Conservation (phyloP, 2,888 invertebrate species). For the Mongoloraphidia duomilia region DNA sequence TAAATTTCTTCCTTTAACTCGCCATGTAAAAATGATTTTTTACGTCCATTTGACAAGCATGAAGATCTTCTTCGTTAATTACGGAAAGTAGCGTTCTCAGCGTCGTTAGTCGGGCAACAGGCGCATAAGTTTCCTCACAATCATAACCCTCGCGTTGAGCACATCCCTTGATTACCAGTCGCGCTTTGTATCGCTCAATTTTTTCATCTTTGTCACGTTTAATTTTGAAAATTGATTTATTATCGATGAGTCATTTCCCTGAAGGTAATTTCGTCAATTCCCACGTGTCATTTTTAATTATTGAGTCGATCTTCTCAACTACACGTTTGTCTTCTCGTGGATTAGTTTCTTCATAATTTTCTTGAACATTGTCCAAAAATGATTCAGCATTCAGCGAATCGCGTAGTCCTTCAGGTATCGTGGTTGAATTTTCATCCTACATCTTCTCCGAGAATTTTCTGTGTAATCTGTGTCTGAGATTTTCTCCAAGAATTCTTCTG, state of each 20-base stretch:
- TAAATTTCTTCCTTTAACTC: not conserved
- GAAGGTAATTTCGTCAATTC: not conserved
- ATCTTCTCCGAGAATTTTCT: not conserved
- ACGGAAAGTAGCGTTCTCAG: too few relatives aligned
- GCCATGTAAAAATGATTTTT: not conserved
- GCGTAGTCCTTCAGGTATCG: slow-evolving; percentile 2
- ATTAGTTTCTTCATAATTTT: not conserved
- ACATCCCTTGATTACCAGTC: too few relatives aligned
- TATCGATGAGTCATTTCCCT: slow-evolving; percentile 6
- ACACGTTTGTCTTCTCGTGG: not conserved
- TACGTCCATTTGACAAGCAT: not conserved
- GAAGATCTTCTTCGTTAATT: too few relatives aligned
- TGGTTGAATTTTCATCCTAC: not conserved
- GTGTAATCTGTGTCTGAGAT: not conserved
- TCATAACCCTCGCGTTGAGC: too few relatives aligned
- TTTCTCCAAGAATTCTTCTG: not conserved
- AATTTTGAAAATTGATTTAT: slow-evolving; percentile 14
- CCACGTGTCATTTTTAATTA: slow-evolving; percentile 6
- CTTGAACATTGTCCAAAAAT: slow-evolving; percentile 3
- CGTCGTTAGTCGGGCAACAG: too few relatives aligned
- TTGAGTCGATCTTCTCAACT: slow-evolving; percentile 2
- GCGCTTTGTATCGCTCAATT: too few relatives aligned
- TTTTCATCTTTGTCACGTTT: slow-evolving; percentile 11
- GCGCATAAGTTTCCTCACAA: too few relatives aligned
- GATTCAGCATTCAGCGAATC: slow-evolving; percentile 1